phyloP scores from a whole-genome alignment of 2,888 invertebrate species.

The Drosophila seclusa region DNA sequence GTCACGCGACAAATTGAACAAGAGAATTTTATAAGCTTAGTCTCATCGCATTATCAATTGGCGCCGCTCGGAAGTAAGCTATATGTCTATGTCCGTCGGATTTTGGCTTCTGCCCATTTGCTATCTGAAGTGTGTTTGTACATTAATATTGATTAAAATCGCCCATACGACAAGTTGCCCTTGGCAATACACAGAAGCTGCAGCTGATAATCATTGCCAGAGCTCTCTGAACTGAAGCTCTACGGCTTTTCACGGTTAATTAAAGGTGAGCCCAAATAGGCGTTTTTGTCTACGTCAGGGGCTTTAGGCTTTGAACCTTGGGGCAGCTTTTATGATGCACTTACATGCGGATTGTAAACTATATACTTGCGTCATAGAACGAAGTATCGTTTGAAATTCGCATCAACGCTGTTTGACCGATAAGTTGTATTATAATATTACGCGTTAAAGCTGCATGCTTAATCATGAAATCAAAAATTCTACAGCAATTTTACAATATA shows the following conservation, averaged over 20 bases:
- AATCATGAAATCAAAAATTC: background rate
- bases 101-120: slow-evolving; percentile 2
- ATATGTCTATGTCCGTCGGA: background rate
- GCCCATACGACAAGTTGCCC: slow-evolving; percentile 51
- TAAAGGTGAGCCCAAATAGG: slow-evolving; percentile 64
- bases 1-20: slow-evolving; percentile 29
- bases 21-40: slow-evolving; percentile 7
- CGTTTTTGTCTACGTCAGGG: slow-evolving; percentile 33
- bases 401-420: background rate
- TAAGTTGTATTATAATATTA: background rate
- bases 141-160: slow-evolving; percentile 7
- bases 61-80: slow-evolving; percentile 15
- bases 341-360: slow-evolving; percentile 15
- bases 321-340: slow-evolving; percentile 23
- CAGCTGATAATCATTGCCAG: slow-evolving; percentile 46
- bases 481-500: background rate
- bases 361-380: slow-evolving; percentile 42
- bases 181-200: slow-evolving; percentile 33
- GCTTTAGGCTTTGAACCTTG: slow-evolving; percentile 28
- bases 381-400: slow-evolving; percentile 5
- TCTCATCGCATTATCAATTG: slow-evolving; percentile 9
- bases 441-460: no score
- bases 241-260: slow-evolving; percentile 70
- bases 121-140: slow-evolving; percentile 3
- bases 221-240: background rate